Percentiles rank a stretch among this genome's conserved stretches.
These are phyloP conservation scores for Pyrgilauda ruficollis DNA, from an alignment of 2,113 vertebrate species.

Conservation along the genomic window DNA sequence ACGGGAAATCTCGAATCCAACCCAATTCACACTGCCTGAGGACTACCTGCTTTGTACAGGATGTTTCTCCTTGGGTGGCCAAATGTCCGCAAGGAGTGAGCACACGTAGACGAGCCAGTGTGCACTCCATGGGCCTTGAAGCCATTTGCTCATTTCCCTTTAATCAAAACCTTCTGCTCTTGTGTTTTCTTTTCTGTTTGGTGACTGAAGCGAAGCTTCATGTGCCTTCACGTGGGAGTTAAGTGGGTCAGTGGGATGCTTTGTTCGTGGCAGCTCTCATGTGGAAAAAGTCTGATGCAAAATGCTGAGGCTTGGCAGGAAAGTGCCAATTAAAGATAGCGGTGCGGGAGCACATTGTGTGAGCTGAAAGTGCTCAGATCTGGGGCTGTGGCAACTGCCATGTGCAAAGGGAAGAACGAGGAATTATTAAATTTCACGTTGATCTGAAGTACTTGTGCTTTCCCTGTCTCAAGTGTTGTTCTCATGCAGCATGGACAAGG, in stretches of 20 bases:
- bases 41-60: not conserved
- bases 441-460: not conserved
- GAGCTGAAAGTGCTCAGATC: constrained; percentile 7
- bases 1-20: not conserved
- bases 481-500: not conserved
- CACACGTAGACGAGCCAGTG: accelerated
- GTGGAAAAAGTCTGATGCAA: not conserved
- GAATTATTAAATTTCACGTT: not conserved
- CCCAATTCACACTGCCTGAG: not conserved
- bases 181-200: constrained; percentile 27
- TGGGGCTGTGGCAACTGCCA: not conserved
- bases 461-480: not conserved
- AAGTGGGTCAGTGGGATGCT: constrained; percentile 60
- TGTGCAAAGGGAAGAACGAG: not conserved
- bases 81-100: not conserved
- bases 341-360: not conserved
- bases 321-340: constrained; percentile 51
- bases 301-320: constrained; percentile 1
- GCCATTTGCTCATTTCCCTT: constrained; percentile 12
- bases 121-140: not conserved
- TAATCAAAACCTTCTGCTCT: constrained; percentile 1
- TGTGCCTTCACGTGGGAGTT: constrained; percentile 35
- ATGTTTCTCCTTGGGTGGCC: not conserved
- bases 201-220: constrained; percentile 1
- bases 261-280: constrained; percentile 34